Evolutionary conservation across 1,140 invertebrate genomes (phyloP), one percentile per base, ranked within the genome.

Genomic region (Polypedilum pembai): DNA sequence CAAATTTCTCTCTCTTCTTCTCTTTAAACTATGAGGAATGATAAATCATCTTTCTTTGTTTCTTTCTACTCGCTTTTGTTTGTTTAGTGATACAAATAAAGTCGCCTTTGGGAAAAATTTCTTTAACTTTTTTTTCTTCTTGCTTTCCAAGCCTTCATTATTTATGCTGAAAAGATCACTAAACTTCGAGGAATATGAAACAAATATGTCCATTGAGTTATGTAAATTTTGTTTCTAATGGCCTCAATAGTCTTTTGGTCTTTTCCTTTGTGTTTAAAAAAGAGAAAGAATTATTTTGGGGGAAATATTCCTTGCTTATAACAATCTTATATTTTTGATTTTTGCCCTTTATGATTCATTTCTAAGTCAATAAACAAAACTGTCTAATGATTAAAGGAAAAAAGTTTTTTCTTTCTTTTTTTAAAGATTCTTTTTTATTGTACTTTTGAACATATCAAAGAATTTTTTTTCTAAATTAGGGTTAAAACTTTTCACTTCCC

Each of bases 21-120:
- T 69, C 20, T 69, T 69, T 69, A 69, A 69, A 69, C 65, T 69
- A 69, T 69, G 17, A 69, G 18, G 65, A 69, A 69, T 69, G 65
- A 69, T 69, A 69, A 69, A 69, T 69, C 65, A 69, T 69, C n/a
- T 56, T 15, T 56, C 45, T 56, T 69, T 56, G 45, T n/a, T n/a
- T n/a, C n/a, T n/a, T n/a, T n/a, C n/a, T n/a, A n/a, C 45, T 56
- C 45, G 45, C 8, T 56, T 69, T 18, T 21, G 17, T 21, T 18
- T 69, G 65, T 69, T 56, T 56, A 56, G 45, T 56, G 45, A 56
- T 56, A 56, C 45, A 56, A 56, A 56, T 56, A 56, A 56, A 12
- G 45, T 56, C 45, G 45, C 45, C 45, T 56, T 56, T 56, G 45
- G 45, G 45, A 56, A 15, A 56, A 56, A 33, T 33, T 33, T 56